phyloP scores from a whole-genome alignment of 2,797 vertebrate species.

The Sebastes minor region DNA sequence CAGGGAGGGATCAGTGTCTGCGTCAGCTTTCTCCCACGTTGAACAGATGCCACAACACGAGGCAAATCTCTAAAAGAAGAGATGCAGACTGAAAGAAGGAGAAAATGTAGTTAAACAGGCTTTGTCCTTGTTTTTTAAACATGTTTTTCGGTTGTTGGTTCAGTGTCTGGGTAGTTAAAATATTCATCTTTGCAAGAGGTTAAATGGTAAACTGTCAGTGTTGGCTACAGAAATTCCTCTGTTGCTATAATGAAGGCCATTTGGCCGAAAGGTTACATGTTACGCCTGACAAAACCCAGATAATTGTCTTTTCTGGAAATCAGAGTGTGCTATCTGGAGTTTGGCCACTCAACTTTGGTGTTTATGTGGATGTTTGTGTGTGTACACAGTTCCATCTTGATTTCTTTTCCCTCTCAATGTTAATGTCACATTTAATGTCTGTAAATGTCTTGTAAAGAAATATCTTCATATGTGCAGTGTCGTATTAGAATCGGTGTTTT shows the following conservation, averaged over 20 bases:
- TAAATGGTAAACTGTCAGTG: not conserved
- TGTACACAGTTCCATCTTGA: not conserved
- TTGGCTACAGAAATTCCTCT: not conserved
- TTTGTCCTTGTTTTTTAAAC: not conserved
- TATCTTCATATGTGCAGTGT: not conserved
- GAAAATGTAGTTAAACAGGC: not conserved
- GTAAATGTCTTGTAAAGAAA: slow-evolving; percentile 13
- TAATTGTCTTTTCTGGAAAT: not conserved
- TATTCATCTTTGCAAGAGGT: not conserved
- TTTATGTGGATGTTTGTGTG: not conserved
- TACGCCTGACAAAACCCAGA: not conserved
- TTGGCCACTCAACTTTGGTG: not conserved
- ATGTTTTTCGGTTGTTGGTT: not conserved
- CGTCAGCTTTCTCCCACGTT: slow-evolving; percentile 31
- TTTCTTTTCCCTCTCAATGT: not conserved
- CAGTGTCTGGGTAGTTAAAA: not conserved
- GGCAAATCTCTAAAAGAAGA: not conserved
- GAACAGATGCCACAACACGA: slow-evolving; percentile 32
- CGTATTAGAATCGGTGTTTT: slow-evolving; percentile 1
- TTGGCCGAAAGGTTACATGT: not conserved
- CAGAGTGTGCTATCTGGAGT: not conserved
- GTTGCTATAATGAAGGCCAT: not conserved
- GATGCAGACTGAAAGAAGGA: not conserved
- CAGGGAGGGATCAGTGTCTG: slow-evolving; percentile 21
- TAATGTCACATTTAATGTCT: slow-evolving; percentile 19